Conservation (phyloP, 1,140 invertebrate genomes). For the Augochlora pura region DNA sequence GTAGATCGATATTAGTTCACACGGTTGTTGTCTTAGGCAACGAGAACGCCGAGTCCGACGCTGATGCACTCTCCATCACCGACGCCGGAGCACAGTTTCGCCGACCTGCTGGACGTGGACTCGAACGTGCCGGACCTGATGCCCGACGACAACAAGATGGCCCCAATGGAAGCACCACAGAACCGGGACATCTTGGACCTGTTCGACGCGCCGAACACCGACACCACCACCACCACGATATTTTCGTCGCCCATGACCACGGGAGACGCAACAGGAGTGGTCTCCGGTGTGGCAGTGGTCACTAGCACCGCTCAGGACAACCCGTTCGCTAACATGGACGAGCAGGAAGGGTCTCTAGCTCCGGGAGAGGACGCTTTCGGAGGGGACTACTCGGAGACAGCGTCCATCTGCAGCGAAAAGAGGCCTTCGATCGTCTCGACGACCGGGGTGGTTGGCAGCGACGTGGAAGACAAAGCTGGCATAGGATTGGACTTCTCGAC, state of each 20-base stretch:
- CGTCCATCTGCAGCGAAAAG: slow-evolving; percentile 59
- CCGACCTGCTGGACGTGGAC: slow-evolving; percentile 84
- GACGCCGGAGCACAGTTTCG: slow-evolving; percentile 87
- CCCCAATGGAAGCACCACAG: slow-evolving; percentile 27
- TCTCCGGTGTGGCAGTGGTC: slow-evolving; percentile 49
- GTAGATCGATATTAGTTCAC: too few species aligned
- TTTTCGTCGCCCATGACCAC: slow-evolving; percentile 68
- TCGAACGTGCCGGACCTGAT: slow-evolving; percentile 74
- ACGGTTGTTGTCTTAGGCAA: slow-evolving; percentile 81
- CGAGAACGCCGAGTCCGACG: slow-evolving; percentile 90
- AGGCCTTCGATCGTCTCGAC: slow-evolving; percentile 59
- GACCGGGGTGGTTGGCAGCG: slow-evolving; percentile 23
- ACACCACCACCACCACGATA: slow-evolving; percentile 61
- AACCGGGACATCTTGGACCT: slow-evolving; percentile 75
- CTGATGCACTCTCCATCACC: slow-evolving; percentile 92
- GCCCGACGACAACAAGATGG: slow-evolving; percentile 61
- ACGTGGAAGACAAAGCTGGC: slow-evolving; percentile 11
- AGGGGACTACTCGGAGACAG: slow-evolving; percentile 51
- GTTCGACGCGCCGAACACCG: slow-evolving; percentile 73
- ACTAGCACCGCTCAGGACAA: slow-evolving; percentile 63
- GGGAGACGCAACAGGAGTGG: slow-evolving; percentile 30
- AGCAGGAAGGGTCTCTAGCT: slow-evolving; percentile 26
- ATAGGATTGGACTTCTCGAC: slow-evolving; percentile 31
- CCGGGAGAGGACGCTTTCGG: slow-evolving; percentile 47
- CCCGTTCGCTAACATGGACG: slow-evolving; percentile 63